Conservation (phyloP, 2,113 vertebrate genomes). For the Cygnus atratus region DNA sequence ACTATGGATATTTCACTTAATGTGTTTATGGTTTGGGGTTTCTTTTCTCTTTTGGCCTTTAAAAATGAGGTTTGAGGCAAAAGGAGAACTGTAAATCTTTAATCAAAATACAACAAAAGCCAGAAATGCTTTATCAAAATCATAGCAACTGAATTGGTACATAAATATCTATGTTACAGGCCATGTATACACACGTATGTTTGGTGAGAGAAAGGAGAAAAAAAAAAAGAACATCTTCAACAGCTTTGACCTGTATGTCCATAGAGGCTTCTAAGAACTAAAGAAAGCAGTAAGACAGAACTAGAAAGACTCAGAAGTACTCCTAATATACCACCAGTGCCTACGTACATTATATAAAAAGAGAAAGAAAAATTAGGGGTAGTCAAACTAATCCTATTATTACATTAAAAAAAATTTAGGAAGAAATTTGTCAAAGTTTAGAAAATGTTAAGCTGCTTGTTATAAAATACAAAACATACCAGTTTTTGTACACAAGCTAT, state of each 20-base stretch:
- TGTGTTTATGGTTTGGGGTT: conserved; percentile 34
- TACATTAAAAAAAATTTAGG: background rate
- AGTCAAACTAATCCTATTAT: conserved; percentile 6
- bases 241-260: background rate
- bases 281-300: background rate
- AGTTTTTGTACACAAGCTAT: background rate
- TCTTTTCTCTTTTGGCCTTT: conserved; percentile 47
- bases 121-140: conserved; percentile 34
- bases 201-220: background rate
- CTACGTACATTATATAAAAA: background rate
- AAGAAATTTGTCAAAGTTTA: conserved; percentile 28
- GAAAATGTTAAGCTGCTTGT: conserved; percentile 16
- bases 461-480: conserved; percentile 18
- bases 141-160: background rate
- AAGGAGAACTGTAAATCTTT: conserved; percentile 37
- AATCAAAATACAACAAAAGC: conserved; percentile 18
- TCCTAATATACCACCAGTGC: background rate
- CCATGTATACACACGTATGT: background rate
- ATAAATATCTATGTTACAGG: background rate
- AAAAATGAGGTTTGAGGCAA: conserved; percentile 32
- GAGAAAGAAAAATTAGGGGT: background rate
- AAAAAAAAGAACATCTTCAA: background rate
- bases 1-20: conserved; percentile 42
- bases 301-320: conserved; percentile 1
- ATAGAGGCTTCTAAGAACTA: background rate